Conservation (phyloP, 2,113 vertebrate genomes). For the Zosterops pallidus region DNA sequence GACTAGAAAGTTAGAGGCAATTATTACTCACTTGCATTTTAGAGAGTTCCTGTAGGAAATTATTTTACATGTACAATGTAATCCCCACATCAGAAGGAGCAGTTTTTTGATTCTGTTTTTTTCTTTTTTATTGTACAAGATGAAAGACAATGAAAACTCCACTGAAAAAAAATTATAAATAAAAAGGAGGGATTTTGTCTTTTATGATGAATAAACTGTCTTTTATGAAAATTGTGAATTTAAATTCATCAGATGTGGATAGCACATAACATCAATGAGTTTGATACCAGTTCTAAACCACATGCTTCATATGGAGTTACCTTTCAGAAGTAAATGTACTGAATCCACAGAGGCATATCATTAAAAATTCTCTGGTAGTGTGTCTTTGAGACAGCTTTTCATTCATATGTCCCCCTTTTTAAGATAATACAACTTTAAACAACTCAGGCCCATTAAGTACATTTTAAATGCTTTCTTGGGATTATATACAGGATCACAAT, state of each 20-base stretch:
- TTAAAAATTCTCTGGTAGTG: neutral
- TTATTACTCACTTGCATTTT: neutral
- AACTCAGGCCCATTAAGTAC: neutral
- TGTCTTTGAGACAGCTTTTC: neutral
- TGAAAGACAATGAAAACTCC: neutral
- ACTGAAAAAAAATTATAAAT: neutral
- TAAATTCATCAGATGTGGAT: neutral
- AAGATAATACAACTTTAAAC: neutral
- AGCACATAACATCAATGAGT: neutral
- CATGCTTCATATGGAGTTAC: neutral
- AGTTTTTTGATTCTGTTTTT: neutral
- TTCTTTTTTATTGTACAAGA: neutral
- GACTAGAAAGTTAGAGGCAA: neutral
- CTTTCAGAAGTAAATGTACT: neutral
- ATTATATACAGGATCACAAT: neutral
- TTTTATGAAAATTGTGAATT: neutral
- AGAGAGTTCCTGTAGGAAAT: neutral
- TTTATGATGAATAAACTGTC: neutral
- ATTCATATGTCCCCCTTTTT: neutral
- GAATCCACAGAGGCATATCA: neutral
- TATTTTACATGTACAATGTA: neutral
- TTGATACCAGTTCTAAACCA: slow-evolving; percentile 20
- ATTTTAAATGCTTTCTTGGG: neutral
- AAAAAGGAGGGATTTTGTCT: neutral
- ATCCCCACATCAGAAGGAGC: slow-evolving; percentile 10